Evolutionary conservation across 2,797 vertebrate species (phyloP), one percentile per base, ranked within the genome.

Genomic region (Scarus forsteni): DNA sequence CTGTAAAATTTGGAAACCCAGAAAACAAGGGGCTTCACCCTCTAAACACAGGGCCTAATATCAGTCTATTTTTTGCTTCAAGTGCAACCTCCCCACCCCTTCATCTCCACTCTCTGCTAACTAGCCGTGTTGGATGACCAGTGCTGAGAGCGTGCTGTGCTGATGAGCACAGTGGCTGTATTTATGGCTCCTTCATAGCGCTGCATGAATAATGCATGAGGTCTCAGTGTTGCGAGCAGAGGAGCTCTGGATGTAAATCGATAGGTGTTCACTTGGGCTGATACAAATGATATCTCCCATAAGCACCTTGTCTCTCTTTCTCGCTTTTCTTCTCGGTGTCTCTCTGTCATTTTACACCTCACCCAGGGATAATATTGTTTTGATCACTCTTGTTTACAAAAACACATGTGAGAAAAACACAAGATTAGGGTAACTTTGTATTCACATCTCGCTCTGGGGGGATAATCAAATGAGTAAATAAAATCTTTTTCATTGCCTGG

Each of bases 161-260:
- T 55, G 85, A 75, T 34, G 60, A 81, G 73, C 58, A 6, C 34
- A 55, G 56, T n/a, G 64, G 70, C 76, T 76, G 81, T 90, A 88
- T 92, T 92, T 89, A 91, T 88, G 88, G 81, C 65, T 86, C 81
- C 79, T 85, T 86, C 88, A 87, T 84, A 71, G 77, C 51, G 71
- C 63, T 0, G 3, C 27, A 83, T 93, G 89, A 92, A 93, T 93
- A 79, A 90, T 86, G 27, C 82, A 92, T 86, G 85, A 90, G 79
- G 55, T 57, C 70, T 79, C 79, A 66, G 65, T 65, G 85, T 70
- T 73, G 72, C 8, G 52, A 52, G 18, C 56, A 11, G 75, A 61
- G 60, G 48, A 77, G 75, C 56, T 59, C 77, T 65, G 85, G 84
- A 80, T 89, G 88, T 89, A 92, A 92, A 93, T 92, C 90, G 77